Percentiles rank a stretch among this genome's conserved stretches.
Evolutionary conservation across 2,113 vertebrate genomes (phyloP).

Genomic region (Xenus cinereus): DNA sequence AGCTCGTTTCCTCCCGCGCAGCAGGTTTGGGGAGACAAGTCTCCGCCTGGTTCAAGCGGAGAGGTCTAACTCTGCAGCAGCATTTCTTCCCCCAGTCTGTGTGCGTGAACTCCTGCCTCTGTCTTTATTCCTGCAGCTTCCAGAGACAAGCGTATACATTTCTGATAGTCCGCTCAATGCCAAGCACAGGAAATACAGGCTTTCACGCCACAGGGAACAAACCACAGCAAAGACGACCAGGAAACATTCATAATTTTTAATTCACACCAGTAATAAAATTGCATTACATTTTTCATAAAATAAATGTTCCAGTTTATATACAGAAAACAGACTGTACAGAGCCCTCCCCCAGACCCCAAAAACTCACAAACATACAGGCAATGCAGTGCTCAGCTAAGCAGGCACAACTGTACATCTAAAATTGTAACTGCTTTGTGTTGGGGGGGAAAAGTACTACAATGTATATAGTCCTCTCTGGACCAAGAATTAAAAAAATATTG

Average conservation of each 20-base stretch:
- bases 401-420: constrained; percentile 93
- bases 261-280: constrained; percentile 99
- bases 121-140: not conserved
- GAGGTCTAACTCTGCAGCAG: not conserved
- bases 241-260: constrained; percentile 93
- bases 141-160: not conserved
- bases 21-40: not conserved
- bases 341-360: constrained; percentile 87
- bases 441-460: constrained; percentile 82
- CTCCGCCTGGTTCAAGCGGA: rapidly evolving
- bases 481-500: constrained; percentile 91
- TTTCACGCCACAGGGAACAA: not conserved
- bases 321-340: constrained; percentile 99
- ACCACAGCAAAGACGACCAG: constrained; percentile 66
- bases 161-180: not conserved
- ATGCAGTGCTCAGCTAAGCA: constrained; percentile 94
- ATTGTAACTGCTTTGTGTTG: constrained; percentile 93
- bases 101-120: not conserved
- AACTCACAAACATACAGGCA: constrained; percentile 94
- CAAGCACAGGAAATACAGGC: not conserved
- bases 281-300: constrained; percentile 99
- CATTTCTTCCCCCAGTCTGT: not conserved
- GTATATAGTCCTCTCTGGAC: constrained; percentile 87
- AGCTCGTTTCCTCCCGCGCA: rapidly evolving
- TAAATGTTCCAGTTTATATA: constrained; percentile 99